Conservation (phyloP, 2,797 vertebrate genomes). For the Karalla daura region DNA sequence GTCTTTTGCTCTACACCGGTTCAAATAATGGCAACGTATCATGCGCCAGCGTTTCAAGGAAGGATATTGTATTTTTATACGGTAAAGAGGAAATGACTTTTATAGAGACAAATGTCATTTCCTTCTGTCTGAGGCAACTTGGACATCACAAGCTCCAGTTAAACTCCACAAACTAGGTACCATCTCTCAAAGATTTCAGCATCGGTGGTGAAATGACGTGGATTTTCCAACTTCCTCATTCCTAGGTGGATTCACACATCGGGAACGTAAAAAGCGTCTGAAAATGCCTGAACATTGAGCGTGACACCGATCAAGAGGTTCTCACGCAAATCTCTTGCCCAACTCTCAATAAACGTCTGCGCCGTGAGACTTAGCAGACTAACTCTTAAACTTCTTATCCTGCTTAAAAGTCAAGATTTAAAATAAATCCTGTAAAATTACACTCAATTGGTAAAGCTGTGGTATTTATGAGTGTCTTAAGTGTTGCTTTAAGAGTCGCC, state of each 20-base stretch:
- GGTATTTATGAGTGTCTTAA: conserved; percentile 6
- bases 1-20: conserved; percentile 18
- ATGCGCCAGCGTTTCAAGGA: conserved; percentile 33
- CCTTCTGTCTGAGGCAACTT: no score
- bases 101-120: conserved; percentile 33
- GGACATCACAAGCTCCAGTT: neutral
- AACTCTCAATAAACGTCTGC: conserved; percentile 24
- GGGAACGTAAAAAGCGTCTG: conserved; percentile 8
- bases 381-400: conserved; percentile 61
- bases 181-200: neutral
- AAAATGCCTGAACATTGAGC: conserved; percentile 6
- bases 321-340: neutral
- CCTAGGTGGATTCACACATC: conserved; percentile 12
- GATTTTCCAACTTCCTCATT: conserved; percentile 28
- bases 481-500: conserved; percentile 6
- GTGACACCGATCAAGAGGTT: conserved; percentile 8
- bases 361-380: conserved; percentile 31
- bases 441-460: conserved; percentile 37
- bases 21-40: conserved; percentile 32
- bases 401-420: conserved; percentile 57
- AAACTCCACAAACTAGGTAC: neutral
- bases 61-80: conserved; percentile 37
- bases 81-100: conserved; percentile 41
- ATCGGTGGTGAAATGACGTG: neutral
- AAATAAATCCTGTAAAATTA: conserved; percentile 48